phyloP scores from a whole-genome alignment of 2,888 invertebrate genomes.

The Epistrophella euchroma region DNA sequence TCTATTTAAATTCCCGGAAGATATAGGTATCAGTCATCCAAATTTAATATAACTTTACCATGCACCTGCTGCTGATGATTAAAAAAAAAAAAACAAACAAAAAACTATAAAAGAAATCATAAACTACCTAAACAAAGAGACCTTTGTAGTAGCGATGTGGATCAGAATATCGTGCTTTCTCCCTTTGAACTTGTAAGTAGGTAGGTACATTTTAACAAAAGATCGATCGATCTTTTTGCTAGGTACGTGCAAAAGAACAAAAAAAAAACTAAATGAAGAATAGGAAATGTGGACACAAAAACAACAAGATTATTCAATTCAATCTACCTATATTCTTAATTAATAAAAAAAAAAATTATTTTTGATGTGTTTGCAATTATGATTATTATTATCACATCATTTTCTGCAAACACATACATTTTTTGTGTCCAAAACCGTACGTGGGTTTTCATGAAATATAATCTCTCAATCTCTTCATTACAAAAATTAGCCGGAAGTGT shows the following conservation, averaged over 20 bases:
- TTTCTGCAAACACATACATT: slow-evolving; percentile 53
- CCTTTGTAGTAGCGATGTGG: slow-evolving; percentile 14
- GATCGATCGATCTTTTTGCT: slow-evolving; percentile 19
- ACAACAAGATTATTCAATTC: slow-evolving; percentile 39
- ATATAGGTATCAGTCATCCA: slow-evolving; percentile 1
- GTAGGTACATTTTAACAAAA: not conserved
- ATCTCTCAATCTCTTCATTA: slow-evolving; percentile 27
- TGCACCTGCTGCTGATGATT: slow-evolving; percentile 28
- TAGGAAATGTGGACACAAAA: not conserved
- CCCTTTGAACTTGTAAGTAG: slow-evolving; percentile 22
- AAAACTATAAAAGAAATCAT: slow-evolving; percentile 27
- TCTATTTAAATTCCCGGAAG: not conserved
- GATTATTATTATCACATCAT: slow-evolving; percentile 27
- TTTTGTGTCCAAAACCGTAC: slow-evolving; percentile 10
- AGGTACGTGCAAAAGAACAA: not conserved
- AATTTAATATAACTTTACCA: slow-evolving; percentile 2
- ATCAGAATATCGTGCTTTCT: slow-evolving; percentile 39
- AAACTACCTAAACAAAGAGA: slow-evolving; percentile 40
- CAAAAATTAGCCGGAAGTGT: slow-evolving; percentile 15
- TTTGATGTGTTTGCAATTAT: too few species aligned
- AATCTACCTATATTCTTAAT: slow-evolving; percentile 15
- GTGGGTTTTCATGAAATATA: slow-evolving; percentile 38
- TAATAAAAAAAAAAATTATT: not conserved
- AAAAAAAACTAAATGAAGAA: not conserved
- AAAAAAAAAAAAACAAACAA: slow-evolving; percentile 4